Conservation (phyloP, 2,888 invertebrate species). For the Galeopsomyia nigrocyanea region DNA sequence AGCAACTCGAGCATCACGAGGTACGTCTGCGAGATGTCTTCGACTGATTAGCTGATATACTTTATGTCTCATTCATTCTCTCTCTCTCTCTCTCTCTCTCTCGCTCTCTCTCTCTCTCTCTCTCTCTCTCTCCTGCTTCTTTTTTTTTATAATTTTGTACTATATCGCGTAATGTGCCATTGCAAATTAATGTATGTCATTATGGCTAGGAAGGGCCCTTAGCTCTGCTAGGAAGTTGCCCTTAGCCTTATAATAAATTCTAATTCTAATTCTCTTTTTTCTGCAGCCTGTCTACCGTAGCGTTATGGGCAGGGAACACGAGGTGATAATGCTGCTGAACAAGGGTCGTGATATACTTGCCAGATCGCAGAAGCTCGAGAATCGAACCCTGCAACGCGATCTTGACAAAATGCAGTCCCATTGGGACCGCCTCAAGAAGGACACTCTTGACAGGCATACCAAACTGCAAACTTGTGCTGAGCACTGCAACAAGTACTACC, state of each 20-base stretch:
- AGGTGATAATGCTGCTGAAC: conserved; percentile 93
- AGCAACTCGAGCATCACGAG: conserved; percentile 90
- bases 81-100: no score
- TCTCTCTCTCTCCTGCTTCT: no score
- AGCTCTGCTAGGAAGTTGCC: no score
- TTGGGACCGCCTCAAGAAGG: conserved; percentile 93
- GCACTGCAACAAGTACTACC: conserved; percentile 91
- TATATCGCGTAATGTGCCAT: no score
- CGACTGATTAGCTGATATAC: no score
- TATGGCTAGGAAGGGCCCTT: no score
- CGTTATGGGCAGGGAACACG: conserved; percentile 90
- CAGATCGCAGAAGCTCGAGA: conserved; percentile 69
- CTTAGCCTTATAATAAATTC: no score
- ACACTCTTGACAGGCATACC: conserved; percentile 88
- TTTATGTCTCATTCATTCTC: no score
- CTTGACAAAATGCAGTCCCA: conserved; percentile 90
- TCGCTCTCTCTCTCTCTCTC: no score
- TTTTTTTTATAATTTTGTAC: no score
- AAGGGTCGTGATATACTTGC: conserved; percentile 84
- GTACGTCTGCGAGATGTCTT: no score
- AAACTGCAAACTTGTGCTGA: conserved; percentile 88
- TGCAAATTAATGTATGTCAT: no score
- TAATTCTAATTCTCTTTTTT: conserved; percentile 10
- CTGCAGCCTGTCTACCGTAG: conserved; percentile 84
- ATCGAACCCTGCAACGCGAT: conserved; percentile 80